Conservation (phyloP, 2,797 vertebrate genomes). For the Sebastes cheni region DNA sequence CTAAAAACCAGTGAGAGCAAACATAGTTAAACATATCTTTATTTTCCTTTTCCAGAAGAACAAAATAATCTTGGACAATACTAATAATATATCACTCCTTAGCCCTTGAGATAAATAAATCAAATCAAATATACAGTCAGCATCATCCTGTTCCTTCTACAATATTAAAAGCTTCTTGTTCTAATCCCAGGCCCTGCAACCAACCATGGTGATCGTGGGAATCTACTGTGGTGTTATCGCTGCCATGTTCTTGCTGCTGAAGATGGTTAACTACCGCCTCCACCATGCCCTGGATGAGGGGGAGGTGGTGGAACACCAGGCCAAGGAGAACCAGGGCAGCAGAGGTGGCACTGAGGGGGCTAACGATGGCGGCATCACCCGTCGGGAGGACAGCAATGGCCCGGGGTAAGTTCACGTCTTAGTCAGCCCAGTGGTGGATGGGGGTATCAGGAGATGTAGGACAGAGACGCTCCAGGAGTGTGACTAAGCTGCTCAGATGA, state of each 20-base stretch:
- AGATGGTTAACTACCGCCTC: conserved; percentile 96
- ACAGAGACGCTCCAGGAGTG: not conserved
- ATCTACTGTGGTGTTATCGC: conserved; percentile 98
- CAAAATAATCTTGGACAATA: not conserved
- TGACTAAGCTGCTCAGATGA: conserved; percentile 15
- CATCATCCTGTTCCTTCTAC: not conserved
- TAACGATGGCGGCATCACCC: conserved; percentile 78
- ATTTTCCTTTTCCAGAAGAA: not conserved
- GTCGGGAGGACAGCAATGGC: conserved; percentile 93
- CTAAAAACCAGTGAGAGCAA: too few species aligned
- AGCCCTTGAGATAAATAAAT: not conserved
- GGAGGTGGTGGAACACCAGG: conserved; percentile 92
- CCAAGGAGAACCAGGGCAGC: conserved; percentile 85
- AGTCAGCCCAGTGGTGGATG: not conserved
- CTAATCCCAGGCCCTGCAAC: conserved; percentile 89
- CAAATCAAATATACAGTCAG: not conserved
- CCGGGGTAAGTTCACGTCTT: conserved; percentile 86
- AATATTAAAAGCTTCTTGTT: not conserved
- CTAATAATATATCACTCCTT: not conserved
- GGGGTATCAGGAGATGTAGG: conserved; percentile 1
- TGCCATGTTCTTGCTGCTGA: conserved; percentile 94
- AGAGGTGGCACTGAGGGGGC: conserved; percentile 85
- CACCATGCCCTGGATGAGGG: conserved; percentile 97
- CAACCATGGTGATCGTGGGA: conserved; percentile 96
- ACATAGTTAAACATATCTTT: not conserved